Conservation (phyloP, 2,113 vertebrate species). For the Tyrannus savana region DNA sequence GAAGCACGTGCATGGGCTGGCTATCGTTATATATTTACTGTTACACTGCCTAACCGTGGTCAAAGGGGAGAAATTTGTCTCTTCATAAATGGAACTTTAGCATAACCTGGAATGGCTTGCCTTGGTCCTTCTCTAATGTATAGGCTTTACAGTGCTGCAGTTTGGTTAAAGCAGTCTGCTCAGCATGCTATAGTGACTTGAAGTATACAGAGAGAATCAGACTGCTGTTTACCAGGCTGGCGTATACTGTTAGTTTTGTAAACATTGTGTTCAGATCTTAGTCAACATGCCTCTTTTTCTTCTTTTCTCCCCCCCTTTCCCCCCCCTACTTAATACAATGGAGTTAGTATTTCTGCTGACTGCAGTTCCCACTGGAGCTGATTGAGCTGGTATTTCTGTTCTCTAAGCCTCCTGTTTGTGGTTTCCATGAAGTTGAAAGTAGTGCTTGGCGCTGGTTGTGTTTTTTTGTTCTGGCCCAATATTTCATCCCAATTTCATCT, state of each 20-base stretch:
- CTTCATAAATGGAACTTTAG: neutral
- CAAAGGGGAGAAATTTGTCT: neutral
- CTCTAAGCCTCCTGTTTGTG: neutral
- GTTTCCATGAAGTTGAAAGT: neutral
- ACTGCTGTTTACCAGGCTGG: neutral
- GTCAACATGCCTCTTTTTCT: neutral
- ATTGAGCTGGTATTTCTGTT: conserved; percentile 14
- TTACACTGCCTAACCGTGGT: neutral
- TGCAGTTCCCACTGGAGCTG: neutral
- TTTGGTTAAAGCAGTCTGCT: neutral
- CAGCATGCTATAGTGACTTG: neutral
- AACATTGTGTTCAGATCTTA: neutral
- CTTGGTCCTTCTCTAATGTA: neutral
- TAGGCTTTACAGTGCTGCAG: neutral
- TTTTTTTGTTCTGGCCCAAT: neutral
- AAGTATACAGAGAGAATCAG: neutral
- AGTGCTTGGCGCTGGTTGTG: neutral
- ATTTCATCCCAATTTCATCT: neutral
- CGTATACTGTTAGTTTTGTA: neutral
- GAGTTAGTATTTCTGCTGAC: conserved; percentile 1
- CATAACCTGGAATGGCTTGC: neutral
- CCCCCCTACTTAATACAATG: neutral
- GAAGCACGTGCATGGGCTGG: neutral
- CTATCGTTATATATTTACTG: neutral
- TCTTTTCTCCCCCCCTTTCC: no score